phyloP scores from a whole-genome alignment of 92 coral and sea anemone genomes.

The Pocillopora meandrina region DNA sequence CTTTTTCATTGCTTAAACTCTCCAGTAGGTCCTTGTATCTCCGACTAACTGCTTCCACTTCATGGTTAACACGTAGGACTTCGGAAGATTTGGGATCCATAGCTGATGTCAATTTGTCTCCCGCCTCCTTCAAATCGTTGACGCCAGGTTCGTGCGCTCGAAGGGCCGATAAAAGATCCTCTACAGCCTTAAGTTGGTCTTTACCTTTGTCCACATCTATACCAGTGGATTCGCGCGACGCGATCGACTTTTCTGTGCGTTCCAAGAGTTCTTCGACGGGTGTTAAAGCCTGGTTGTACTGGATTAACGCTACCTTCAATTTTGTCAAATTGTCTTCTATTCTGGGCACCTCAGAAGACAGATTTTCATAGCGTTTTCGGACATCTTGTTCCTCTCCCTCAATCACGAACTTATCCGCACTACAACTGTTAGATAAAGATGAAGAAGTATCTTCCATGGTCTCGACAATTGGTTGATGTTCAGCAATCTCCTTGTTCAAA shows the following conservation, averaged over 20 bases:
- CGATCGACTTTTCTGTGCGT: constrained; percentile 72
- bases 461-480: constrained; percentile 71
- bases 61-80: constrained; percentile 69
- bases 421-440: constrained; percentile 78
- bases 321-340: constrained; percentile 66
- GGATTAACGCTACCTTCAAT: constrained; percentile 69
- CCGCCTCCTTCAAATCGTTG: constrained; percentile 64
- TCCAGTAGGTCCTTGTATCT: constrained; percentile 75
- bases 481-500: constrained; percentile 71
- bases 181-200: constrained; percentile 66
- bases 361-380: constrained; percentile 78
- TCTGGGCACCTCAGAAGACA: constrained; percentile 54
- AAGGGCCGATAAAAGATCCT: constrained; percentile 67
- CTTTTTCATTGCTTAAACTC: constrained; percentile 56
- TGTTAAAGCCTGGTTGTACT: constrained; percentile 65
- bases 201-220: constrained; percentile 73
- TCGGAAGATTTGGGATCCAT: constrained; percentile 83
- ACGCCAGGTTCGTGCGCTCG: constrained; percentile 70
- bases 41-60: constrained; percentile 64
- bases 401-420: constrained; percentile 87
- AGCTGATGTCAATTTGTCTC: constrained; percentile 62
- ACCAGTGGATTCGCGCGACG: constrained; percentile 80
- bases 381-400: constrained; percentile 92
- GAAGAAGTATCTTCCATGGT: constrained; percentile 73
- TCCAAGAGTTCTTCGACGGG: constrained; percentile 81